phyloP scores from a whole-genome alignment of 2,113 vertebrate species.

The Nesoenas mayeri region DNA sequence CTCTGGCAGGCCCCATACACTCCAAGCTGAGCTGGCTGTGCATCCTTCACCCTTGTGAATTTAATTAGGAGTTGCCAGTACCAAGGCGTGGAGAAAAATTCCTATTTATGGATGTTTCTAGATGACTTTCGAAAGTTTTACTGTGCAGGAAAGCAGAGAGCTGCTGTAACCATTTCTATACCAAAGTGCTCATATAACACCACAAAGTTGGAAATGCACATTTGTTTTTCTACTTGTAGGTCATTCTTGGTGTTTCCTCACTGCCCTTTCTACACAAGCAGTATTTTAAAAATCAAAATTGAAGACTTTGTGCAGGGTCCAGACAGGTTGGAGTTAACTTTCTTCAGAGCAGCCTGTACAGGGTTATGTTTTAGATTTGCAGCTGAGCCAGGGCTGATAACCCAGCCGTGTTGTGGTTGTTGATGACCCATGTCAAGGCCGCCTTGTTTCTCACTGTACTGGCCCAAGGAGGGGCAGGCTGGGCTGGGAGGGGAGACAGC shows the following conservation, averaged over 20 bases:
- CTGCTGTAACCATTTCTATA: not conserved
- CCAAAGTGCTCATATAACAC: not conserved
- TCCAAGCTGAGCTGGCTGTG: not conserved
- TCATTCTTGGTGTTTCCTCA: not conserved
- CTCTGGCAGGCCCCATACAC: too few species aligned
- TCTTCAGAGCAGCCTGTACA: rapidly evolving
- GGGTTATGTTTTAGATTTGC: not conserved
- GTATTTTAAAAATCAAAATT: not conserved
- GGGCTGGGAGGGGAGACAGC: not conserved
- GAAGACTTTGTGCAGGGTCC: not conserved
- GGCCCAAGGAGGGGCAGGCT: too few species aligned
- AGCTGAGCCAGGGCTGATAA: not conserved
- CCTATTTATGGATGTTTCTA: not conserved
- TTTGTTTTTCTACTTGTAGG: not conserved
- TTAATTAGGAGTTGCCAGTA: not conserved
- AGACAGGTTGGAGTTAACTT: not conserved
- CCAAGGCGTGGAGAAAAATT: not conserved
- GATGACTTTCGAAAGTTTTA: not conserved
- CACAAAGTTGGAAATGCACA: not conserved
- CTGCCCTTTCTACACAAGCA: not conserved
- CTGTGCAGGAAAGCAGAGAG: not conserved
- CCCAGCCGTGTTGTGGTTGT: not conserved
- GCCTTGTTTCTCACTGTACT: not conserved
- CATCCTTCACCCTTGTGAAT: not conserved
- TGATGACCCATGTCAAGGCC: not conserved